Evolutionary conservation across 1,140 invertebrate genomes (phyloP).

Genomic region (Coelopa frigida): DNA sequence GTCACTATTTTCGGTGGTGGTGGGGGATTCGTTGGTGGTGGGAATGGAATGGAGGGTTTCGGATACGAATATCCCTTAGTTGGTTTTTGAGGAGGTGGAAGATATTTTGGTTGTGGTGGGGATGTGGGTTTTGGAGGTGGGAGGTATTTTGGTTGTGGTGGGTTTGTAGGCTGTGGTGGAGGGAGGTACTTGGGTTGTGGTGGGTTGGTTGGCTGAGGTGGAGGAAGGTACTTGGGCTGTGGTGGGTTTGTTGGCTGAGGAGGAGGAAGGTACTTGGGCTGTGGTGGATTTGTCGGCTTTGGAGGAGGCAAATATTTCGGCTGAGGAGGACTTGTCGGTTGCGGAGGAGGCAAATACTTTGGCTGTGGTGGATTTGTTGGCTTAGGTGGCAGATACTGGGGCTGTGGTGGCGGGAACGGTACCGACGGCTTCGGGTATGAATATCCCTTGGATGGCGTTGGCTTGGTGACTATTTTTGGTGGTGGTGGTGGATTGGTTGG

Average conservation of each 20-base stretch:
- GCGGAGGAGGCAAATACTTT: too few species aligned
- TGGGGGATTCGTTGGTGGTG: conserved; percentile 6
- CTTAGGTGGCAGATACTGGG: too few species aligned
- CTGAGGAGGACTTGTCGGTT: conserved; percentile 19
- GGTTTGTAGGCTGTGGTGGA: not conserved
- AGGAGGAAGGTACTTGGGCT: too few species aligned
- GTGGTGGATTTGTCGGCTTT: conserved; percentile 8
- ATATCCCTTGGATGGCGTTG: conserved; percentile 16
- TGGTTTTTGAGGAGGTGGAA: not conserved
- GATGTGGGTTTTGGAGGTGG: not conserved
- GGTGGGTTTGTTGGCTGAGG: too few species aligned
- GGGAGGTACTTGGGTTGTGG: conserved; percentile 3
- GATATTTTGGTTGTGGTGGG: conserved; percentile 4
- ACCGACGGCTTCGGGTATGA: too few species aligned
- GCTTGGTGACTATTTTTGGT: not conserved
- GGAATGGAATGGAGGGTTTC: conserved; percentile 1
- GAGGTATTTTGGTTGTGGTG: not conserved
- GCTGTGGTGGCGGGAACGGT: conserved; percentile 25
- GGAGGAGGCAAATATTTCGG: too few species aligned
- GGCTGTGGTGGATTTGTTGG: conserved; percentile 9
- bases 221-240: not conserved
- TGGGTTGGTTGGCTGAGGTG: not conserved
- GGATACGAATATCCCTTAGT: conserved; percentile 5
- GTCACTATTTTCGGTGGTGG: too few species aligned
- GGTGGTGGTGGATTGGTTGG: conserved; percentile 3